phyloP scores from a whole-genome alignment of 2,113 vertebrate species.

The Neolamprologus tretocephalus region DNA sequence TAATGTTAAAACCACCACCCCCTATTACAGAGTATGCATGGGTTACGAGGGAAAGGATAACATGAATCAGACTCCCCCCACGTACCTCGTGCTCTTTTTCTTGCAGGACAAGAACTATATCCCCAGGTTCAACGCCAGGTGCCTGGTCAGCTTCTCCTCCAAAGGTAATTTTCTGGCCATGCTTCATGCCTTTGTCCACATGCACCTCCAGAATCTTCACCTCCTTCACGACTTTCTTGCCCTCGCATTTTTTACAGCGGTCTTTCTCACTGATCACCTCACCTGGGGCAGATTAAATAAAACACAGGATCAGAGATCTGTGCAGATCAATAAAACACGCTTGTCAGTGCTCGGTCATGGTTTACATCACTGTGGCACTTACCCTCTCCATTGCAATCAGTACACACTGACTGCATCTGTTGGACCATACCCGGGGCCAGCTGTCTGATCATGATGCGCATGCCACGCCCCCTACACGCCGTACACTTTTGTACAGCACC shows the following conservation, averaged over 20 bases:
- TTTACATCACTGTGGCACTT: neutral
- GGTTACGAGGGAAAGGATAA: neutral
- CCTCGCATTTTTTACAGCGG: conserved; percentile 99
- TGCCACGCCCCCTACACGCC: conserved; percentile 88
- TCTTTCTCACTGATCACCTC: conserved; percentile 99
- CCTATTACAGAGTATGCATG: neutral
- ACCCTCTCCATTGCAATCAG: conserved; percentile 97
- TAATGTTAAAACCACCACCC: neutral
- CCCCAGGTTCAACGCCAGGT: conserved; percentile 91
- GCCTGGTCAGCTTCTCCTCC: conserved; percentile 97
- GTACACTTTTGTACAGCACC: conserved; percentile 94
- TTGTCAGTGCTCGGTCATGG: neutral
- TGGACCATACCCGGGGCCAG: conserved; percentile 98
- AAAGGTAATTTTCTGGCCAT: conserved; percentile 96
- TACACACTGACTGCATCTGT: conserved; percentile 98
- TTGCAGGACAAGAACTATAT: conserved; percentile 93
- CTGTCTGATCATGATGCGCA: conserved; percentile 97
- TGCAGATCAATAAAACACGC: neutral
- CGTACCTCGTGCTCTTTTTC: conserved; percentile 95
- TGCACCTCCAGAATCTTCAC: conserved; percentile 98
- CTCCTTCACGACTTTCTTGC: conserved; percentile 98
- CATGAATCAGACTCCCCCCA: neutral
- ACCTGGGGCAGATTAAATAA: conserved; percentile 60
- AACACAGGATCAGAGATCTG: neutral
- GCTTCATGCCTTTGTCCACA: conserved; percentile 99